Conservation (phyloP, 2,113 vertebrate species). For the Monarcha castaneiventris region DNA sequence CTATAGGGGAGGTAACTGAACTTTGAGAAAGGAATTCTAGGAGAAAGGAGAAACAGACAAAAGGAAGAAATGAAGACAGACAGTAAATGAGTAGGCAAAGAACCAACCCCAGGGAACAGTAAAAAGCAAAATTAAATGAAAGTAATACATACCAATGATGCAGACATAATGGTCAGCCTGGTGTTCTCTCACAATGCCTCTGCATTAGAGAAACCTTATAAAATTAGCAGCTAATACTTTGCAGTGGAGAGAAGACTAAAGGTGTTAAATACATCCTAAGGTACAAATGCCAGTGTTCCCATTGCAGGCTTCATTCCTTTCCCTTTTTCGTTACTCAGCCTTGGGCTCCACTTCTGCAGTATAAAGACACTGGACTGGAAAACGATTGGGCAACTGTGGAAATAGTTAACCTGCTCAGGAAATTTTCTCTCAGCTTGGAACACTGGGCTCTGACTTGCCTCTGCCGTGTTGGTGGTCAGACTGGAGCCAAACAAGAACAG, state of each 20-base stretch:
- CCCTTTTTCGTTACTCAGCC: background rate
- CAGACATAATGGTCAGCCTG: background rate
- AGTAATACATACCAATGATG: background rate
- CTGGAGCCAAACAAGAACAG: background rate
- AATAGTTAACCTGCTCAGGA: background rate
- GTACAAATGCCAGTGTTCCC: background rate
- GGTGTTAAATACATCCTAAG: background rate
- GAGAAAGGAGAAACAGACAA: background rate
- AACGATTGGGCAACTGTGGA: background rate
- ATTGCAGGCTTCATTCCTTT: background rate
- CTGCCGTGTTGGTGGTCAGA: fast-evolving
- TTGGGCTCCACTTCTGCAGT: background rate
- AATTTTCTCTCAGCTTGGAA: background rate
- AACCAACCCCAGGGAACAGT: background rate
- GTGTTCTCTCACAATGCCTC: background rate
- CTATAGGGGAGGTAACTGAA: background rate
- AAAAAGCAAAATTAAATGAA: background rate
- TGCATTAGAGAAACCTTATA: background rate
- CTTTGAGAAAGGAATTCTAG: background rate
- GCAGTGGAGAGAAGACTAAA: background rate
- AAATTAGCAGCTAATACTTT: background rate
- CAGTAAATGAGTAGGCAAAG: background rate
- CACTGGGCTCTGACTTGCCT: background rate
- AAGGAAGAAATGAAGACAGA: background rate
- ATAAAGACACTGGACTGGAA: background rate